Conservation (phyloP, 2,888 invertebrate genomes). For the Opisthograptis luteolata region DNA sequence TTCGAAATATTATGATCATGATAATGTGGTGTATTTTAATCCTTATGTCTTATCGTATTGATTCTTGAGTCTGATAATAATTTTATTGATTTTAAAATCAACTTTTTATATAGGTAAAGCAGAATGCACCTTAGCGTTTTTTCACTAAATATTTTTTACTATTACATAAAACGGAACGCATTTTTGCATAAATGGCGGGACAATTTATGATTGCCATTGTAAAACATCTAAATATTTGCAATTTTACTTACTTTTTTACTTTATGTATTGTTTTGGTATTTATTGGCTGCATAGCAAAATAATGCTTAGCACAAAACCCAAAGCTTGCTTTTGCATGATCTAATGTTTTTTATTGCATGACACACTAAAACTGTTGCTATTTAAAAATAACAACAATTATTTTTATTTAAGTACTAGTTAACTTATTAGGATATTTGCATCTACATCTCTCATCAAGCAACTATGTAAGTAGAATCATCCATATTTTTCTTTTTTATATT, state of each 20-base stretch:
- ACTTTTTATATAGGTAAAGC: too few species aligned
- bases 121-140: neutral
- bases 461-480: conserved; percentile 16
- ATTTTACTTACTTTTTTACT: neutral
- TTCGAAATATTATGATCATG: neutral
- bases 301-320: conserved; percentile 12
- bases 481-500: conserved; percentile 1
- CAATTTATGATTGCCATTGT: neutral
- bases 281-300: conserved; percentile 1
- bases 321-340: conserved; percentile 24
- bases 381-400: too few species aligned
- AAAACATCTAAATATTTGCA: too few species aligned
- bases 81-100: conserved; percentile 3
- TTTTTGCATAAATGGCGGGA: neutral
- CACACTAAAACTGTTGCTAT: conserved; percentile 16
- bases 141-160: neutral
- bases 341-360: conserved; percentile 15
- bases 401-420: conserved; percentile 19
- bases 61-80: neutral
- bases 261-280: neutral
- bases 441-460: conserved; percentile 12
- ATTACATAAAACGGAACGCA: conserved; percentile 11
- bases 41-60: conserved; percentile 1
- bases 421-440: conserved; percentile 26
- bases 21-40: neutral